A percentile compares a stretch with the other conserved stretches of the same genome.
These are phyloP conservation scores for Microplitis demolitor DNA, from an alignment of 1,140 invertebrate species.

Conservation along the genomic window DNA sequence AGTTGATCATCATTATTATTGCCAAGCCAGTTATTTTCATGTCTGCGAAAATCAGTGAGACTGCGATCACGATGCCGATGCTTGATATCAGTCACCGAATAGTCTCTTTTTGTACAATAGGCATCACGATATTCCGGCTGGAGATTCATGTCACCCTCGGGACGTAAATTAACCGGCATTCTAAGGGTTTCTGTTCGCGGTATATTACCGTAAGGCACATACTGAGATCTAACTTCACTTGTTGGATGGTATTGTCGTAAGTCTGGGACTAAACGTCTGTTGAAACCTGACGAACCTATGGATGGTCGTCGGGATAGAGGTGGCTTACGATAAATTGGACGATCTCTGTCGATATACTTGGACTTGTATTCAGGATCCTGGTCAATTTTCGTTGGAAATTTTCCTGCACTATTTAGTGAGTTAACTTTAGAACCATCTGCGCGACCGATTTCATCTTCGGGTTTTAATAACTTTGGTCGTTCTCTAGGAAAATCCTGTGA, in stretches of 20 bases:
- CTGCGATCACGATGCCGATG: conserved; percentile 40
- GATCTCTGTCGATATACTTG: conserved; percentile 49
- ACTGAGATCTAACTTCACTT: conserved; percentile 47
- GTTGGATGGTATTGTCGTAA: conserved; percentile 32
- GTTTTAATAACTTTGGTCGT: conserved; percentile 47
- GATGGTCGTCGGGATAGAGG: conserved; percentile 36
- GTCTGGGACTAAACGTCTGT: conserved; percentile 21
- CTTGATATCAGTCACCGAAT: conserved; percentile 28
- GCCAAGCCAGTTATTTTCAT: conserved; percentile 49
- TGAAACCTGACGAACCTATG: conserved; percentile 29
- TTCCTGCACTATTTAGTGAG: conserved; percentile 33
- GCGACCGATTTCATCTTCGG: conserved; percentile 53
- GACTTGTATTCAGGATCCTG: conserved; percentile 59
- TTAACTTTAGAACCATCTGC: conserved; percentile 53
- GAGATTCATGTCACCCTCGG: conserved; percentile 56
- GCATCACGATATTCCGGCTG: conserved; percentile 61
- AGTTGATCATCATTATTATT: conserved; percentile 43
- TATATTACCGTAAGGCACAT: conserved; percentile 44
- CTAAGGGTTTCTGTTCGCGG: conserved; percentile 44
- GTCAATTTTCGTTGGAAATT: conserved; percentile 53
- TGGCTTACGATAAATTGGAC: conserved; percentile 42
- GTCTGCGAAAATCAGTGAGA: conserved; percentile 42
- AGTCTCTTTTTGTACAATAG: conserved; percentile 37
- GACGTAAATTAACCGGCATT: conserved; percentile 48
- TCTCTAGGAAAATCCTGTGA: conserved; percentile 54